Percentiles rank a stretch among this genome's conserved stretches.
Evolutionary conservation across 1,140 invertebrate species (phyloP).

Genomic region (Chironomus striatipennis): DNA sequence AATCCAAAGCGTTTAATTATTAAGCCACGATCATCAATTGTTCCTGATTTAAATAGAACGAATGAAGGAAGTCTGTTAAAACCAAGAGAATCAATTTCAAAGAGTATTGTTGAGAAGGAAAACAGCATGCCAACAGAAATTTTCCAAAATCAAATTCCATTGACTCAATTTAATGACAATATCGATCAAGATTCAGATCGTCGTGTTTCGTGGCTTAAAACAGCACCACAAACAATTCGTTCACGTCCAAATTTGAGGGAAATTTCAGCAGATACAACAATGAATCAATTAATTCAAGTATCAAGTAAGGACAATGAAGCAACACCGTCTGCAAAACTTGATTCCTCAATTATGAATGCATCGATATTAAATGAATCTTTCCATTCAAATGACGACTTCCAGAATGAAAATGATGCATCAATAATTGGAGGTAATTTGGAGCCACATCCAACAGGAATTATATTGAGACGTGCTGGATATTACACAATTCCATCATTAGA

Average conservation of each 20-base stretch:
- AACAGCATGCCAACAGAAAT: constrained; percentile 30
- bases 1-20: constrained; percentile 54
- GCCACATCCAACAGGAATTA: constrained; percentile 52
- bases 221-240: not conserved
- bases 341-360: not conserved
- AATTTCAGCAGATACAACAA: not conserved
- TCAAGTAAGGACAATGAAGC: constrained; percentile 36
- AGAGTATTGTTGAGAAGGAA: not conserved
- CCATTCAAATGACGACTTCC: constrained; percentile 4
- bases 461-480: constrained; percentile 59
- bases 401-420: constrained; percentile 24
- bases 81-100: not conserved
- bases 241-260: constrained; percentile 1
- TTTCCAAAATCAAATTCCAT: constrained; percentile 29
- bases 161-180: constrained; percentile 10
- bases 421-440: constrained; percentile 31
- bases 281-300: constrained; percentile 32
- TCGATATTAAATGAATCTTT: constrained; percentile 22
- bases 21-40: constrained; percentile 35
- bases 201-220: constrained; percentile 37
- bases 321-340: constrained; percentile 32
- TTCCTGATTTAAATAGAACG: not conserved
- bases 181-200: constrained; percentile 22
- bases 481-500: constrained; percentile 77
- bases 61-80: not conserved